A percentile compares a stretch with the other conserved stretches of the same genome.
phyloP scores from a whole-genome alignment of 1,140 invertebrate species.

The Drosophila lini region DNA sequence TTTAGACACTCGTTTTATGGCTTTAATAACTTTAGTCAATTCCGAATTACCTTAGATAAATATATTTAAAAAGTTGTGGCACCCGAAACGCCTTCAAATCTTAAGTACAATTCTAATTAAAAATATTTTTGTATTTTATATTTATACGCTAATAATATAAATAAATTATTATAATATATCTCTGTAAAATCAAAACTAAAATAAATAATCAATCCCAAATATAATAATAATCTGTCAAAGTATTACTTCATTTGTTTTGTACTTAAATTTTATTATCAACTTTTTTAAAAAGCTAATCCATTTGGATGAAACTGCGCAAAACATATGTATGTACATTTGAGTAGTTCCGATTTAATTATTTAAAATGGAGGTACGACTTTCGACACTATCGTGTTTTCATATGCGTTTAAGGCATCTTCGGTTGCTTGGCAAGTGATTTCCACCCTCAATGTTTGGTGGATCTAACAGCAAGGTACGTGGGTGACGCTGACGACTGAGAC shows the following conservation, averaged over 20 bases:
- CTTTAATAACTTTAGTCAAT: too few relatives aligned
- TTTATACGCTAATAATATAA: too few relatives aligned
- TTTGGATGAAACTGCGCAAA: not conserved
- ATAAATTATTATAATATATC: too few relatives aligned
- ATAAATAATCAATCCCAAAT: not conserved
- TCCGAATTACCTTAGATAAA: too few relatives aligned
- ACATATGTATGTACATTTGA: not conserved
- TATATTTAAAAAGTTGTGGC: too few relatives aligned
- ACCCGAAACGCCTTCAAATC: too few relatives aligned
- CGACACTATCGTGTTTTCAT: constrained; percentile 2
- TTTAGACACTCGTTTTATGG: too few relatives aligned
- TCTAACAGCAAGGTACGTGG: constrained; percentile 58
- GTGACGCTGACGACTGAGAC: constrained; percentile 61
- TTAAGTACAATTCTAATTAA: too few relatives aligned
- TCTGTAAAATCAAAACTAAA: too few relatives aligned
- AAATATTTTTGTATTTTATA: too few relatives aligned
- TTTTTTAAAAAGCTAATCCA: constrained; percentile 2
- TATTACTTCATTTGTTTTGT: not conserved
- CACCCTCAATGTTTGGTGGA: constrained; percentile 6
- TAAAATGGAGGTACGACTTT: constrained; percentile 14
- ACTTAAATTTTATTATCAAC: constrained; percentile 13
- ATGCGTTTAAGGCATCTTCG: constrained; percentile 45
- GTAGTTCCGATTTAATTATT: not conserved
- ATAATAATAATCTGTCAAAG: too few relatives aligned
- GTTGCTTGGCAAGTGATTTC: constrained; percentile 65